A percentile compares a stretch with the other conserved stretches of the same genome.
phyloP scores from a whole-genome alignment of 2,888 invertebrate genomes.

The Hirtodrosophila cameraria region DNA sequence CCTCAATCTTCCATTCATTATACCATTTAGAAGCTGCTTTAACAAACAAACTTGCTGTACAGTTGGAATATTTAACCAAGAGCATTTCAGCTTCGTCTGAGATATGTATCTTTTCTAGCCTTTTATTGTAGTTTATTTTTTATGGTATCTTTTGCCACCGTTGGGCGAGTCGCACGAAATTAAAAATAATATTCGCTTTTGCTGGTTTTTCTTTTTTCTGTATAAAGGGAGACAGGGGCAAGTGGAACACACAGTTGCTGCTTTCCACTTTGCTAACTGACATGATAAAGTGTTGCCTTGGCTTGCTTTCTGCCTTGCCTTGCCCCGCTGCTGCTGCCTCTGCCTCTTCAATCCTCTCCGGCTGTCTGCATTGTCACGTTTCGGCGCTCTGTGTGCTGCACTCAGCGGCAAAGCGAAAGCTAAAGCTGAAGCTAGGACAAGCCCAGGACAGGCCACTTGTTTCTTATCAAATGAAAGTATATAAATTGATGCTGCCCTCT shows the following conservation, averaged over 20 bases:
- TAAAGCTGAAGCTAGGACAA: slow-evolving; percentile 18
- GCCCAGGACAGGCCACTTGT: slow-evolving; percentile 61
- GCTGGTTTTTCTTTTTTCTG: slow-evolving; percentile 3
- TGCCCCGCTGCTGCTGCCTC: slow-evolving; percentile 1
- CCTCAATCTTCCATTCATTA: too few species aligned
- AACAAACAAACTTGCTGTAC: neutral
- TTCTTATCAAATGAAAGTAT: slow-evolving; percentile 72
- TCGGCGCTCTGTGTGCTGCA: slow-evolving; percentile 50
- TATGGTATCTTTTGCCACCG: slow-evolving; percentile 15
- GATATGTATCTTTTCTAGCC: slow-evolving; percentile 2
- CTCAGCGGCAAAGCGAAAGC: slow-evolving; percentile 26
- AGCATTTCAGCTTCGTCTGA: slow-evolving; percentile 18
- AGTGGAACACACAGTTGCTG: slow-evolving; percentile 20
- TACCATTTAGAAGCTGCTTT: neutral
- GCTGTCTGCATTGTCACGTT: slow-evolving; percentile 70
- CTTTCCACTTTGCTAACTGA: slow-evolving; percentile 68
- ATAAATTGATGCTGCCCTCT: slow-evolving; percentile 56
- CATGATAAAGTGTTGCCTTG: slow-evolving; percentile 76
- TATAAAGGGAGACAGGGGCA: neutral
- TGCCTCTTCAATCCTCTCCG: neutral
- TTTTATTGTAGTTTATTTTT: slow-evolving; percentile 9
- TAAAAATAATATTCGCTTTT: slow-evolving; percentile 56
- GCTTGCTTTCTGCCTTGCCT: slow-evolving; percentile 47
- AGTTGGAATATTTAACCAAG: slow-evolving; percentile 7
- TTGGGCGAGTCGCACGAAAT: slow-evolving; percentile 48